These are phyloP conservation scores for Nomada ferruginata DNA, from an alignment of 2,888 invertebrate genomes.

Conservation along the genomic window DNA sequence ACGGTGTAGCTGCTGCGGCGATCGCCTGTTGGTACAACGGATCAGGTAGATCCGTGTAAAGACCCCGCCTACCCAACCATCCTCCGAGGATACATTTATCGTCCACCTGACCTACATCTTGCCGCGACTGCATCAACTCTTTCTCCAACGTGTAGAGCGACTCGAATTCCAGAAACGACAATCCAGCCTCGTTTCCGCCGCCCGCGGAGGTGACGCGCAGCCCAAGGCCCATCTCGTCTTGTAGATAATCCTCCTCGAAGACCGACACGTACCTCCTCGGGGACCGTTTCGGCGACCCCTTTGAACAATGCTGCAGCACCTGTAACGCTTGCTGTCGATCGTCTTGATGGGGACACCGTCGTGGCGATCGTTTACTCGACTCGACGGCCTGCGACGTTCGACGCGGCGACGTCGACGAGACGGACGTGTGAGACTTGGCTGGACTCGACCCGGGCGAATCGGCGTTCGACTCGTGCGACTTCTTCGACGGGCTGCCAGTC, in stretches of 20 bases:
- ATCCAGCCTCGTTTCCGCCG: slow-evolving; percentile 56
- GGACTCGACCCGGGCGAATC: slow-evolving; percentile 51
- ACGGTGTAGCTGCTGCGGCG: slow-evolving; percentile 43
- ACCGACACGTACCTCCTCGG: slow-evolving; percentile 61
- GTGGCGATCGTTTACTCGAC: slow-evolving; percentile 63
- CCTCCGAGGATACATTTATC: slow-evolving; percentile 74
- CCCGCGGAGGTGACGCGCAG: slow-evolving; percentile 56
- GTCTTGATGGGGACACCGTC: slow-evolving; percentile 55
- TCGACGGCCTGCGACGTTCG: slow-evolving; percentile 46
- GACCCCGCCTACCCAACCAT: slow-evolving; percentile 74
- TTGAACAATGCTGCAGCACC: slow-evolving; percentile 40
- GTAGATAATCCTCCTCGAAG: slow-evolving; percentile 67
- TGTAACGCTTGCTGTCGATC: slow-evolving; percentile 51
- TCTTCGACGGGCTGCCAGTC: slow-evolving; percentile 27
- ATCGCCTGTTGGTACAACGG: slow-evolving; percentile 68
- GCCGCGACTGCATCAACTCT: slow-evolving; percentile 72
- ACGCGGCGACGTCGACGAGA: slow-evolving; percentile 51
- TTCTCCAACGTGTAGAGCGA: slow-evolving; percentile 78
- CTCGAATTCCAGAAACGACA: slow-evolving; percentile 80
- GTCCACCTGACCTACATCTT: slow-evolving; percentile 72
- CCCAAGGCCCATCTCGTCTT: slow-evolving; percentile 74
- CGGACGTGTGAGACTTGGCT: slow-evolving; percentile 39
- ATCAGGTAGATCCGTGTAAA: slow-evolving; percentile 78
- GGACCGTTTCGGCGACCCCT: slow-evolving; percentile 61
- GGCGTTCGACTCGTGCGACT: slow-evolving; percentile 26